These are phyloP conservation scores for Brienomyrus longianalis DNA, from an alignment of 2,113 vertebrate species.

Conservation along the genomic window DNA sequence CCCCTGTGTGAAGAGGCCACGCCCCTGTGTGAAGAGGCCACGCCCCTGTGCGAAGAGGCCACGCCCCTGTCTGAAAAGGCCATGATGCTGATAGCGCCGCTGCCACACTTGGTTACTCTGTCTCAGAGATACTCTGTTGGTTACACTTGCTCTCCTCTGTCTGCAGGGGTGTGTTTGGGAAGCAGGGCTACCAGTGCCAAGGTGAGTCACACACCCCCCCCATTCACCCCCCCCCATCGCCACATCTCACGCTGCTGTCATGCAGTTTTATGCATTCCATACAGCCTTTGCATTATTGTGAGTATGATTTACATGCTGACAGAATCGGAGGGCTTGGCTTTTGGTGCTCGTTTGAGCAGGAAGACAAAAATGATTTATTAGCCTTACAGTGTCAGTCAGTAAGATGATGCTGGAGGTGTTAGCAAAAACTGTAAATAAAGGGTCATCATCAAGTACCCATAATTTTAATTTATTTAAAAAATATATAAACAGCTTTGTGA, in stretches of 20 bases:
- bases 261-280: background rate
- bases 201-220: constrained; percentile 51
- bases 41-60: background rate
- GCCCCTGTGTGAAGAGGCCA: background rate
- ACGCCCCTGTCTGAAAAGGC: background rate
- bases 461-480: background rate
- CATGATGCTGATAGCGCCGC: background rate
- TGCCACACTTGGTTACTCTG: background rate
- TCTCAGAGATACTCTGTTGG: background rate
- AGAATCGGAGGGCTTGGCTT: background rate
- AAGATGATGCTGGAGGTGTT: background rate
- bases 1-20: background rate
- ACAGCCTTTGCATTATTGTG: background rate
- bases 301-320: background rate
- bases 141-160: background rate
- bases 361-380: background rate
- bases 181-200: constrained; percentile 97
- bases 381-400: background rate
- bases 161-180: constrained; percentile 91
- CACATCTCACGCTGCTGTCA: background rate
- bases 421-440: background rate
- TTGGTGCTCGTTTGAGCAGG: background rate
- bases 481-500: background rate
- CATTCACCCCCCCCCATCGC: background rate
- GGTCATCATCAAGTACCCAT: background rate